Evolutionary conservation across 2,797 vertebrate genomes (phyloP).

Genomic region (Phoxinus dragarum): DNA sequence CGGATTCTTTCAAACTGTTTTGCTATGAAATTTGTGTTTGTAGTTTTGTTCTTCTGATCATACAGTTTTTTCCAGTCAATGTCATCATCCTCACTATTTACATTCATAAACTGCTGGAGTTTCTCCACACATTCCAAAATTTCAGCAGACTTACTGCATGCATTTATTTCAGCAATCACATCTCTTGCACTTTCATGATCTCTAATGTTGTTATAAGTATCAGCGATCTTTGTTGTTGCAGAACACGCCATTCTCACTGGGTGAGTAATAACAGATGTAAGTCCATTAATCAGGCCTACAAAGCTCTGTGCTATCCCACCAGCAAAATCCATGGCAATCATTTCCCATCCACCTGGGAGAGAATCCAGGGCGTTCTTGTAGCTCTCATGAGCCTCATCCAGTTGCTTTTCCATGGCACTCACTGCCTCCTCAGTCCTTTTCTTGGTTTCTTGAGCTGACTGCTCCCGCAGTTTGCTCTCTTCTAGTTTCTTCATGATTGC

Average conservation of each 20-base stretch:
- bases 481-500: slow-evolving; percentile 23
- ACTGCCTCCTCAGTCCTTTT: neutral
- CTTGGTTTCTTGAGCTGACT: neutral
- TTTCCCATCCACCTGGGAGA: slow-evolving; percentile 33
- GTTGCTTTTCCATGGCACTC: neutral
- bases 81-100: neutral
- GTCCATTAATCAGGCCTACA: neutral
- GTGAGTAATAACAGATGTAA: neutral
- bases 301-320: slow-evolving; percentile 15
- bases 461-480: slow-evolving; percentile 2
- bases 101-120: neutral
- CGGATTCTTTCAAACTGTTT: neutral
- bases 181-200: neutral
- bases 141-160: slow-evolving; percentile 22
- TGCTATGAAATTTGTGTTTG: neutral
- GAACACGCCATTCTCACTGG: neutral
- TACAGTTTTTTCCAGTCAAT: slow-evolving; percentile 44
- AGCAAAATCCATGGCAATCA: slow-evolving; percentile 24
- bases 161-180: neutral
- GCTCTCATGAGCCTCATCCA: neutral
- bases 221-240: neutral
- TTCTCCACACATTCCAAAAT: neutral
- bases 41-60: neutral
- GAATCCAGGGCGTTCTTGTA: slow-evolving; percentile 33
- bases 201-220: neutral